A percentile compares a stretch with the other conserved stretches of the same genome.
These are phyloP conservation scores for Bungarus multicinctus DNA, from an alignment of 2,113 vertebrate genomes.

Conservation along the genomic window DNA sequence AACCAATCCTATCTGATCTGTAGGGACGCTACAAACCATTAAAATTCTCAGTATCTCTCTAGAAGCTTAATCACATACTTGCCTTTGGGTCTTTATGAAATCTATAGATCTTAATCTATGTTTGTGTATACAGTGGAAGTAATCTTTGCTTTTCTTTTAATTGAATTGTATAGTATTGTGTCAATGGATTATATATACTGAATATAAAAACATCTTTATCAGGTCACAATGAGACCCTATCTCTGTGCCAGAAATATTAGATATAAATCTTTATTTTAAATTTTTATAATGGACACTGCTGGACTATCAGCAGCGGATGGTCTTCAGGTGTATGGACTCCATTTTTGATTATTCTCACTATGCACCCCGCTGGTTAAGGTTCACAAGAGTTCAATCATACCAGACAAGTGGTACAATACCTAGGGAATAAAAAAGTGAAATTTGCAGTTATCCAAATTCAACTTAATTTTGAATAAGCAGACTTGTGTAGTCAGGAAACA, in stretches of 20 bases:
- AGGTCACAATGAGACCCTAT: not conserved
- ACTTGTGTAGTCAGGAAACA: not conserved
- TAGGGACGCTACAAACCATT: not conserved
- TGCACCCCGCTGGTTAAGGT: not conserved
- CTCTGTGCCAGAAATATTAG: not conserved
- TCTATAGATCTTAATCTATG: not conserved
- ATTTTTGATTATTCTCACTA: not conserved
- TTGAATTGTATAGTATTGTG: not conserved
- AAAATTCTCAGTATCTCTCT: not conserved
- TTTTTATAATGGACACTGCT: not conserved
- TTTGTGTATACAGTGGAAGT: not conserved
- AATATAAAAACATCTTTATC: not conserved
- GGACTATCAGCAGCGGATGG: not conserved
- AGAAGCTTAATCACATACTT: not conserved
- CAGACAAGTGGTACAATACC: not conserved
- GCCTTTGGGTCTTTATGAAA: not conserved
- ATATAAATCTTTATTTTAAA: not conserved
- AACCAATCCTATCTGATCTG: not conserved
- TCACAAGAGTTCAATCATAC: not conserved
- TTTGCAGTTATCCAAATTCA: not conserved
- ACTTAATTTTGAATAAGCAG: not conserved
- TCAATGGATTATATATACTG: not conserved
- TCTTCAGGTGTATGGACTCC: not conserved
- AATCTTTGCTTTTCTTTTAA: not conserved
- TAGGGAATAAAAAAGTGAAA: not conserved